Evolutionary conservation across 2,797 vertebrate genomes (phyloP).

Genomic region (Remorina albescens): DNA sequence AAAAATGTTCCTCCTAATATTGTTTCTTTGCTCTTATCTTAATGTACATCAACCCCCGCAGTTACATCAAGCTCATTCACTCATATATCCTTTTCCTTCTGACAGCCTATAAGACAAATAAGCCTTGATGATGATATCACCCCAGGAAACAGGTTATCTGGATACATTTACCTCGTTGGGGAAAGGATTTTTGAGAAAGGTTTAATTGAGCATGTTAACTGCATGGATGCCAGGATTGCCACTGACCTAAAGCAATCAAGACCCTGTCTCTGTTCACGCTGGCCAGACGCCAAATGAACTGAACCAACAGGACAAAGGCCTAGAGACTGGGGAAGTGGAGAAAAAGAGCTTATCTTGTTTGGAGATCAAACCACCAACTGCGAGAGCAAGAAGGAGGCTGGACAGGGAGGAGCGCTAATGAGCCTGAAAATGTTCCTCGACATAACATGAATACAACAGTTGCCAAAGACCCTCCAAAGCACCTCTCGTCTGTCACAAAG

Average conservation of each 20-base stretch:
- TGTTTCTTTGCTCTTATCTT: constrained; percentile 44
- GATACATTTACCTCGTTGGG: constrained; percentile 62
- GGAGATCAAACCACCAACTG: constrained; percentile 67
- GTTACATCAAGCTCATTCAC: constrained; percentile 38
- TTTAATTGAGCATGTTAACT: constrained; percentile 65
- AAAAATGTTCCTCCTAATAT: constrained; percentile 19
- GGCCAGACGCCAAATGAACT: constrained; percentile 71
- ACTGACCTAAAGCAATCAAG: constrained; percentile 71
- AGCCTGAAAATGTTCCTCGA: constrained; percentile 73
- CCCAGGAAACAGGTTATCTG: constrained; percentile 57
- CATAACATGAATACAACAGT: constrained; percentile 42
- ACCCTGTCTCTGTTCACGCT: constrained; percentile 69
- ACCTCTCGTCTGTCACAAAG: constrained; percentile 48
- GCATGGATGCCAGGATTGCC: constrained; percentile 62
- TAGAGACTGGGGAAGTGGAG: constrained; percentile 59
- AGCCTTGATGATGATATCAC: constrained; percentile 50
- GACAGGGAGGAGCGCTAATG: constrained; percentile 70
- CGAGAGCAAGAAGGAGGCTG: constrained; percentile 44
- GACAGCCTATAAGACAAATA: constrained; percentile 51
- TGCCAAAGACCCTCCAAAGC: constrained; percentile 59
- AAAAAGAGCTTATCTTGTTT: constrained; percentile 68
- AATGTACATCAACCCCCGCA: background rate
- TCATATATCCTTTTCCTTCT: constrained; percentile 30
- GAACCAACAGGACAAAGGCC: constrained; percentile 73
- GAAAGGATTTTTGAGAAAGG: constrained; percentile 52